A percentile compares a stretch with the other conserved stretches of the same genome.
Evolutionary conservation across 2,888 invertebrate species (phyloP).

Genomic region (Lasiommata megera): DNA sequence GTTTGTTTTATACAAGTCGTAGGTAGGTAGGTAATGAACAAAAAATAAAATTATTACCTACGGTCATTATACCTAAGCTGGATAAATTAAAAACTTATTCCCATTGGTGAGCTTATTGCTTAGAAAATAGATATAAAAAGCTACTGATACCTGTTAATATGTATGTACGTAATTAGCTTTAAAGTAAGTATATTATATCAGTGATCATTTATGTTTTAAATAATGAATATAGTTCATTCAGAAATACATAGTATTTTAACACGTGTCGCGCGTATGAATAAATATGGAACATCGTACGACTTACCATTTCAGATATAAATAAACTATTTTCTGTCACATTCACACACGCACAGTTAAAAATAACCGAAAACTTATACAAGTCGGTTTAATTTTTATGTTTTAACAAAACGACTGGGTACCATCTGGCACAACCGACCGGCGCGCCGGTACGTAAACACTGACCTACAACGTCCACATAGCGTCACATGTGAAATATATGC

Average conservation of each 20-base stretch:
- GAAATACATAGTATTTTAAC: background rate
- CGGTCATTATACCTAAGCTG: too few relatives aligned
- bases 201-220: too few relatives aligned
- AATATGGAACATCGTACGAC: background rate
- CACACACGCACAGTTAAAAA: slow-evolving; percentile 1
- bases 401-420: background rate
- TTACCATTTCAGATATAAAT: background rate
- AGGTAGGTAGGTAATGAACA: too few relatives aligned
- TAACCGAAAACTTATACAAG: background rate
- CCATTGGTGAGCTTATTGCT: too few relatives aligned
- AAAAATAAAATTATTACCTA: too few relatives aligned
- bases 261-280: background rate
- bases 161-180: too few relatives aligned
- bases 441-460: slow-evolving; percentile 25
- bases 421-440: slow-evolving; percentile 25
- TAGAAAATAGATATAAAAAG: too few relatives aligned
- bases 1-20: too few relatives aligned
- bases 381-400: background rate
- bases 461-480: slow-evolving; percentile 9
- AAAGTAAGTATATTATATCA: too few relatives aligned
- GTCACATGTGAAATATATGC: background rate
- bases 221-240: background rate
- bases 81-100: too few relatives aligned
- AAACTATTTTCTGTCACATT: background rate
- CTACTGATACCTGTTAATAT: too few relatives aligned